phyloP scores from a whole-genome alignment of 2,888 invertebrate species.

The Dryococelus australis region DNA sequence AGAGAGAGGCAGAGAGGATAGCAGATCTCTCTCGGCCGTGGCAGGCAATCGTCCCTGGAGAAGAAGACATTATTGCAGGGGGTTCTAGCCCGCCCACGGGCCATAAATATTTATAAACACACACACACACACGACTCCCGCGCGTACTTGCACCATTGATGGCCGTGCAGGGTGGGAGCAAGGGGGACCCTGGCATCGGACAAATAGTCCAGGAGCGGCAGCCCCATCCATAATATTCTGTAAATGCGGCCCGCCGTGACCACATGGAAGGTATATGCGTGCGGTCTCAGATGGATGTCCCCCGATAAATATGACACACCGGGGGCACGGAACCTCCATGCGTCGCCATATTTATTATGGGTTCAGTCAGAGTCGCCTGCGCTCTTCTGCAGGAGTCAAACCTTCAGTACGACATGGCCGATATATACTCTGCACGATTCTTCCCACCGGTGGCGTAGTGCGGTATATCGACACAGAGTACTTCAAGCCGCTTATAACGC shows the following conservation, averaged over 20 bases:
- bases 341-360: conserved; percentile 17
- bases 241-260: background rate
- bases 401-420: background rate
- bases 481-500: no score
- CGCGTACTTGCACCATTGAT: background rate
- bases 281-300: background rate
- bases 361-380: background rate
- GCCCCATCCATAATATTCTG: conserved; percentile 18
- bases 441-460: no score
- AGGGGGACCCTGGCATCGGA: background rate
- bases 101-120: conserved; percentile 6
- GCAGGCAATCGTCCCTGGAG: conserved; percentile 9
- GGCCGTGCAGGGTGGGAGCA: background rate
- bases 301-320: conserved; percentile 1
- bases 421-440: no score
- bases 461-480: no score
- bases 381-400: no score
- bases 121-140: background rate
- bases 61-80: background rate
- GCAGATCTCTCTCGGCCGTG: background rate
- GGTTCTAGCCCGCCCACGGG: background rate
- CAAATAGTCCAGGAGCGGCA: background rate
- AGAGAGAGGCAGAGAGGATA: no score
- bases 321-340: background rate
- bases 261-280: background rate